A percentile compares a stretch with the other conserved stretches of the same genome.
These are phyloP conservation scores for Malurus cyaneus DNA, from an alignment of 2,113 vertebrate species.

Conservation along the genomic window DNA sequence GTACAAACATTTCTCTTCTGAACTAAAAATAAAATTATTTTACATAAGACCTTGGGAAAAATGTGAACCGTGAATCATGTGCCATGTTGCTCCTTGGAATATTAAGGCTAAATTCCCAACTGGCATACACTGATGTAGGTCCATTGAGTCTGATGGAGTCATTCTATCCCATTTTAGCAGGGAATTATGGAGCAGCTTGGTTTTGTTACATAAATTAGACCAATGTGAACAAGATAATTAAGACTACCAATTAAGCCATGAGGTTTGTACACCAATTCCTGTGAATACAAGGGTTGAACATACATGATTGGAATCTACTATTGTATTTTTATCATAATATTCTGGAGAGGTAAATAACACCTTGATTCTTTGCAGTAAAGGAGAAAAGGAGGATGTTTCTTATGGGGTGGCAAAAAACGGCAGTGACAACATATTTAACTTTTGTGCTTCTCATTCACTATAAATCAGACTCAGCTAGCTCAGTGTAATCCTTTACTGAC, in stretches of 20 bases:
- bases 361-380: not conserved
- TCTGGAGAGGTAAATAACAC: not conserved
- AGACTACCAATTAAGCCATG: not conserved
- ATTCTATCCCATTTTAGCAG: not conserved
- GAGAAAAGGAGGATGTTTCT: not conserved
- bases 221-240: not conserved
- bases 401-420: not conserved
- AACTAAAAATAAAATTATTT: conserved; percentile 63
- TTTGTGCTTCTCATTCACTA: not conserved
- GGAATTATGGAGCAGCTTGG: not conserved
- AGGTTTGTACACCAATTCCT: not conserved
- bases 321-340: not conserved
- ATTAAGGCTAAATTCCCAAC: conserved; percentile 15
- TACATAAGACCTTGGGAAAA: conserved; percentile 60
- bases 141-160: not conserved
- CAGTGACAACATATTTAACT: not conserved
- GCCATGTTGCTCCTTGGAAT: not conserved
- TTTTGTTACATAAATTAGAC: not conserved
- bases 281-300: not conserved
- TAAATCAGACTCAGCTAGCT: not conserved
- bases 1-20: conserved; percentile 43
- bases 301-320: not conserved
- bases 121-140: not conserved
- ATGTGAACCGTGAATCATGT: conserved; percentile 31
- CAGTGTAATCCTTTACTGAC: not conserved